Conservation (phyloP, 2,888 invertebrate species). For the Drosophila pseudotalamancana region DNA sequence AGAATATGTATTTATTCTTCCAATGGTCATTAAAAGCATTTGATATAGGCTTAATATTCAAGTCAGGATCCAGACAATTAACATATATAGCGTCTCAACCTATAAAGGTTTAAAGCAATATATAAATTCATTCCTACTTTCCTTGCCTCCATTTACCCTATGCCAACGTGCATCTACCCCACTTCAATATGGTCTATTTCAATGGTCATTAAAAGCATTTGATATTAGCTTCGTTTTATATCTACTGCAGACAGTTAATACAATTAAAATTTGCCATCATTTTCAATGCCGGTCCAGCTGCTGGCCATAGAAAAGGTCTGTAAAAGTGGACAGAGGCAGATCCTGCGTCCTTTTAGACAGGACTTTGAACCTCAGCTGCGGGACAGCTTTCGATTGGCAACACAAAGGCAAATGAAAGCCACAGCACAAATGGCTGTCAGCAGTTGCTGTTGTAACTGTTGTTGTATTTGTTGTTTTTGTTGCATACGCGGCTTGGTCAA, state of each 20-base stretch:
- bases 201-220: background rate
- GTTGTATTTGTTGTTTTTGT: slow-evolving; percentile 4
- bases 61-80: no score
- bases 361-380: slow-evolving; percentile 8
- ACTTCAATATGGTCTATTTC: background rate
- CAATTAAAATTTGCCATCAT: slow-evolving; percentile 11
- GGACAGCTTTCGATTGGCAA: slow-evolving; percentile 47
- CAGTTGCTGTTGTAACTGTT: slow-evolving; percentile 37
- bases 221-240: background rate
- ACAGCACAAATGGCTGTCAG: slow-evolving; percentile 55
- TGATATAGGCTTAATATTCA: background rate
- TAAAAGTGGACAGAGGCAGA: background rate
- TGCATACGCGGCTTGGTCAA: slow-evolving; percentile 18
- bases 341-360: background rate
- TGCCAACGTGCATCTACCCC: background rate
- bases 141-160: no score
- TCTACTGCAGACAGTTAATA: background rate
- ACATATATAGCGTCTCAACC: no score
- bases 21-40: background rate
- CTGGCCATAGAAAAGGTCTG: background rate
- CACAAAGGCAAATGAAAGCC: slow-evolving; percentile 67
- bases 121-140: no score
- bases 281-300: background rate
- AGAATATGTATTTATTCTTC: no score
- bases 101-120: no score